Base-by-base conservation (phyloP, 2,888 invertebrate genomes). In the Nymphalis urticae region DNA sequence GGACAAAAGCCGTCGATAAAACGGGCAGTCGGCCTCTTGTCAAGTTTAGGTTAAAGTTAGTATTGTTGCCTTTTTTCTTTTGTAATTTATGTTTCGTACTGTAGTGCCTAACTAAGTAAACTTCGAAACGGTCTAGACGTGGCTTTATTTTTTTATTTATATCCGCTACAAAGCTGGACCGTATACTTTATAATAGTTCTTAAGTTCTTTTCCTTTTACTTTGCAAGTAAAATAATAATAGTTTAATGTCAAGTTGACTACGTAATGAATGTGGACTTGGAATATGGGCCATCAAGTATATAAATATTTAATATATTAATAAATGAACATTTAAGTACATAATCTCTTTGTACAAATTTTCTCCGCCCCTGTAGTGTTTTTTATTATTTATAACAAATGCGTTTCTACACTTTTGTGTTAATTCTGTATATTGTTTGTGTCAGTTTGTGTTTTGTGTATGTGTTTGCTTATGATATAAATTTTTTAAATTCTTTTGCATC, bases 1-100 rank as follows among this genome's bases (percentile, higher is more conserved):
- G 68, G 73, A 69, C 68, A 68, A 72, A 72, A 71, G 72, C 66
- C 72, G 74, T 76, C 72, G 74, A 76, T 70, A 77, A 75, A 73
- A 75, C 74, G 73, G 75, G 77, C 80, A 80, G 82, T 85, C 83
- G 75, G 76, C 82, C 77, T 76, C 83, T n/a, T 89, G 90, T 90
- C 89, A 88, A 85, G 80, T 86, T 80, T 88, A 89, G 88, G 80
- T 81, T 79, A 70, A 84, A 86, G 81, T 85, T 83, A 76, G 77
- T 75, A 75, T 81, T 82, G 76, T 82, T 84, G 80, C 80, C 13
- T 76, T 85, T 83, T 77, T 77, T 80, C 80, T 79, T 76, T 79
- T 77, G 75, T 72, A 77, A 68, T 42, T 58, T 76, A 75, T 72
- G 68, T 72, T 69, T 71, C 53, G 48, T 19, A 53, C 51, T 48